Percentiles rank a stretch among this genome's conserved stretches.
phyloP scores from a whole-genome alignment of 2,888 invertebrate species.

The Protophormia terraenovae region DNA sequence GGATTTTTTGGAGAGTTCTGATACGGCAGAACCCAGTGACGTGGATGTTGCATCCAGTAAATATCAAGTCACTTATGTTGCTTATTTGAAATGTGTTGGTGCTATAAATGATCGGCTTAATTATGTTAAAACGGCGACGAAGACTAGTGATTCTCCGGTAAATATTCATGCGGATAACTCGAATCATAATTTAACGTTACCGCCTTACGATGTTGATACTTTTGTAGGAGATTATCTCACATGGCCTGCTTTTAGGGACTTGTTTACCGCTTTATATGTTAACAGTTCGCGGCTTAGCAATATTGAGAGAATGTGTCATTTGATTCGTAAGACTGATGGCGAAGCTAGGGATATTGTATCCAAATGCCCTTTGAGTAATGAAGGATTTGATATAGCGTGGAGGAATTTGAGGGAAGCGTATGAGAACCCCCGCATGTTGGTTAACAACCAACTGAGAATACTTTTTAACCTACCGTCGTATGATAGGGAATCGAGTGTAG shows the following conservation, averaged over 20 bases:
- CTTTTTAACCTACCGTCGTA: not conserved
- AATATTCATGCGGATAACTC: not conserved
- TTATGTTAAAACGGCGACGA: too few species aligned
- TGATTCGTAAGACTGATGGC: not conserved
- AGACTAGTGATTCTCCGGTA: too few species aligned
- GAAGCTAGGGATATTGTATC: not conserved
- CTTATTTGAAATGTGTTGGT: not conserved
- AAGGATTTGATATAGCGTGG: not conserved
- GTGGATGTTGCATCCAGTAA: not conserved
- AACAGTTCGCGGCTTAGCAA: not conserved
- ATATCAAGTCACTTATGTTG: not conserved
- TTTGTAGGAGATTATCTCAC: not conserved
- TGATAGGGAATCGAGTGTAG: not conserved
- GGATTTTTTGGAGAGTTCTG: too few species aligned
- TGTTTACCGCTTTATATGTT: not conserved
- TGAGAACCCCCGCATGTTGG: not conserved
- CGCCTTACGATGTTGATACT: not conserved
- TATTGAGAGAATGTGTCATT: not conserved
- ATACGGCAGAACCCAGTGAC: not conserved
- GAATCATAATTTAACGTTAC: not conserved
- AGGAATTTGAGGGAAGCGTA: not conserved
- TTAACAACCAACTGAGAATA: not conserved
- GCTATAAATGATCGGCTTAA: not conserved
- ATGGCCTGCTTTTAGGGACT: not conserved
- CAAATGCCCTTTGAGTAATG: not conserved